Percentiles rank a stretch among this genome's conserved stretches.
Evolutionary conservation across 2,113 vertebrate genomes (phyloP).

Genomic region (Scytalopus superciliaris): DNA sequence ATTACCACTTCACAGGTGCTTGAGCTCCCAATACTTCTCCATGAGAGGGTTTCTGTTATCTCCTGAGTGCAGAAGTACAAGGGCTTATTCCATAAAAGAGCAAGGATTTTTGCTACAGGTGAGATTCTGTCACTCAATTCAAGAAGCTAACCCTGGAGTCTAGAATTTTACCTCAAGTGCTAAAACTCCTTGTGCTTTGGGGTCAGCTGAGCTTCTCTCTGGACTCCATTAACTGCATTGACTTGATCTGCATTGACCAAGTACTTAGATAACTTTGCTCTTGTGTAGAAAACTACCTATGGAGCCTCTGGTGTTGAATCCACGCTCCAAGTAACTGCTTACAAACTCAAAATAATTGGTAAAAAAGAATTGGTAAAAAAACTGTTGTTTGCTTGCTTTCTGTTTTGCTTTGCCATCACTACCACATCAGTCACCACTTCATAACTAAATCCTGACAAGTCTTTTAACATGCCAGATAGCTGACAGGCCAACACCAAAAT

Average conservation of each 20-base stretch:
- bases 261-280: not conserved
- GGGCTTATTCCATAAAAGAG: not conserved
- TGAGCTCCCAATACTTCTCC: not conserved
- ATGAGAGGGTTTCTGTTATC: not conserved
- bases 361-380: not conserved
- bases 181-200: not conserved
- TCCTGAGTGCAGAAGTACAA: not conserved
- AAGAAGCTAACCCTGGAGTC: not conserved
- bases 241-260: not conserved
- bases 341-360: not conserved
- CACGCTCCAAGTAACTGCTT: not conserved
- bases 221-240: not conserved
- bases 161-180: not conserved
- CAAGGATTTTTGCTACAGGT: not conserved
- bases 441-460: not conserved
- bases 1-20: accelerated
- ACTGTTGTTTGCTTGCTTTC: not conserved
- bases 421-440: not conserved
- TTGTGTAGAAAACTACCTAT: not conserved
- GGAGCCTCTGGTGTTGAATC: not conserved
- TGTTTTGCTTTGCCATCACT: not conserved
- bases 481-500: not conserved
- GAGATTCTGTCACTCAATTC: not conserved
- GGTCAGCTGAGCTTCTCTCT: not conserved
- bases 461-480: not conserved